These are phyloP conservation scores for Homarus americanus DNA, from an alignment of 1,140 invertebrate genomes.

Conservation along the genomic window DNA sequence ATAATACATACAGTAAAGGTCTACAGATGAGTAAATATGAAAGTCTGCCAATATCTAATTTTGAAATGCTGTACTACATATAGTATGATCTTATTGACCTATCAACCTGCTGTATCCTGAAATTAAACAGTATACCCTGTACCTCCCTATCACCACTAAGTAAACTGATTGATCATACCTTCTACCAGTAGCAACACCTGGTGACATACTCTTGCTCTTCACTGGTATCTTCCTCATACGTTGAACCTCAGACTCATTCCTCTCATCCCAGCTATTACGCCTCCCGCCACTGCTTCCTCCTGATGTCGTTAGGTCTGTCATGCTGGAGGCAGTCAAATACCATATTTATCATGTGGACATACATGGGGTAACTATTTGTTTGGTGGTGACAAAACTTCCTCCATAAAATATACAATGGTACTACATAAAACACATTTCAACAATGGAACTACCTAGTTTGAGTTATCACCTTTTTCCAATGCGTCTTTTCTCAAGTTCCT, in stretches of 20 bases:
- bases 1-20: no score
- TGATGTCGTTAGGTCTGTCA: conserved; percentile 57
- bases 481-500: conserved; percentile 82
- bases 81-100: no score
- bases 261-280: conserved; percentile 38
- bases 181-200: conserved; percentile 20
- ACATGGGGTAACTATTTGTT: neutral
- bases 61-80: no score
- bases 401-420: neutral
- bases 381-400: neutral
- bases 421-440: neutral
- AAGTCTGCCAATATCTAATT: no score
- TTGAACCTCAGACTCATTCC: neutral
- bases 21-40: no score
- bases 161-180: conserved; percentile 7
- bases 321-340: conserved; percentile 12
- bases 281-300: conserved; percentile 43
- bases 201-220: conserved; percentile 62
- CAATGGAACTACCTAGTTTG: neutral
- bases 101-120: no score
- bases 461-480: conserved; percentile 79
- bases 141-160: no score
- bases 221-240: conserved; percentile 32
- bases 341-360: neutral
- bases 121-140: no score